Base-by-base conservation (phyloP, 37 sponge, comb jelly and placozoan species). In the Beroe forskalii region DNA sequence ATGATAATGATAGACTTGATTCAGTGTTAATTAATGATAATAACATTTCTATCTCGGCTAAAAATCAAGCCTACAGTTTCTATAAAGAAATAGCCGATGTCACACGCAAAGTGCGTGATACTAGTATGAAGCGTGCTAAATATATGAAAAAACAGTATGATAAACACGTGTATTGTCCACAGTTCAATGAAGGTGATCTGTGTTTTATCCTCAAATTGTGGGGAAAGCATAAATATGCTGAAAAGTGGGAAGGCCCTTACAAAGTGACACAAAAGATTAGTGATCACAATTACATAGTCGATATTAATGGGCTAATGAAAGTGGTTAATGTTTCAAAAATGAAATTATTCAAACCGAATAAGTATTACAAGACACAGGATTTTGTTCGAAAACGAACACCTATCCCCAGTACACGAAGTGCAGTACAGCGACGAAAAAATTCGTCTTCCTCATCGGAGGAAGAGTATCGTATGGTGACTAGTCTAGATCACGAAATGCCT, bases 281-380 rank as follows among this genome's bases (percentile, higher is more conserved):
- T 30, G 75, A 72, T 20, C 40, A 37, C 40, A 30, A 30, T 30
- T 72, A 72, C 35, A 36, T 72, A 27, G 40, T 72, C 1, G 39
- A 72, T 4, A 20, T 72, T 3, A 72, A 72, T 6, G 40, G 75
- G 19, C 39, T 36, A 37, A 72, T 38, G 40, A 72, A 72, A 72
- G 75, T 72, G 4, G 30, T 36, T 32, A 72, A 39, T 39, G 35
- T 72, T 36, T 72, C 75, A 72, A 72, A 72, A 72, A 38, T 72
- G 40, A 72, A 72, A 36, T 20, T 36, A 19, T 72, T 36, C 39
- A 72, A 72, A 12, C 31, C 23, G 40, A 72, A 27, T 4, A 72
- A 72, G 22, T 72, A n/a, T n/a, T n/a, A n/a, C n/a, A n/a, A n/a
- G n/a, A n/a, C n/a, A n/a, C n/a, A n/a, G n/a, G n/a, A n/a, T n/a